Evolutionary conservation across 2,113 vertebrate species (phyloP).

Genomic region (Mesoclemmys tuberculata): DNA sequence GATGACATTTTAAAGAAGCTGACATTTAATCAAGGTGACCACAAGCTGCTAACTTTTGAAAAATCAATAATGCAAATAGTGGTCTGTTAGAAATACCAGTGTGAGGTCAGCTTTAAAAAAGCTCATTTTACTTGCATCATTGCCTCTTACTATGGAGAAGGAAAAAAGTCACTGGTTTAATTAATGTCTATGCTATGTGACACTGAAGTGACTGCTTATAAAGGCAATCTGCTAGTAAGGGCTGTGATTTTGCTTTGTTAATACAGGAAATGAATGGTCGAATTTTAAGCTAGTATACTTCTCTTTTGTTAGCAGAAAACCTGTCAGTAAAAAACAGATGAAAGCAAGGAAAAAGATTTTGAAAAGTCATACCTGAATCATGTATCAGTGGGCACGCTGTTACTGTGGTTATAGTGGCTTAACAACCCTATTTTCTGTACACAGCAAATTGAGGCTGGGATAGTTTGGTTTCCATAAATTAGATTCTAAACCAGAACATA

Average conservation of each 20-base stretch:
- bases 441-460: neutral
- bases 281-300: conserved; percentile 34
- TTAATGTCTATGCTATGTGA: neutral
- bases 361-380: conserved; percentile 23
- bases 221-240: neutral
- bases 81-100: conserved; percentile 20
- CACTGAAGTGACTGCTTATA: neutral
- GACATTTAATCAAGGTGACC: conserved; percentile 62
- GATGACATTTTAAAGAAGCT: conserved; percentile 37
- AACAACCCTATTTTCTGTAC: neutral
- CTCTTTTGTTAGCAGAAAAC: conserved; percentile 31
- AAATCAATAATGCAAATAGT: conserved; percentile 58
- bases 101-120: conserved; percentile 42
- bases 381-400: neutral
- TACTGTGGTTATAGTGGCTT: neutral
- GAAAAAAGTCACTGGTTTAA: neutral
- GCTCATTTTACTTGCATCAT: neutral
- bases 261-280: conserved; percentile 7
- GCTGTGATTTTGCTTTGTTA: conserved; percentile 11
- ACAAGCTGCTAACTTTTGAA: conserved; percentile 32
- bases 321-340: conserved; percentile 18
- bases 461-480: neutral
- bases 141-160: neutral
- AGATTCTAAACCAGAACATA: neutral
- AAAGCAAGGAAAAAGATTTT: conserved; percentile 30